phyloP scores from a whole-genome alignment of 2,797 vertebrate species.

The Pelochelys cantorii region DNA sequence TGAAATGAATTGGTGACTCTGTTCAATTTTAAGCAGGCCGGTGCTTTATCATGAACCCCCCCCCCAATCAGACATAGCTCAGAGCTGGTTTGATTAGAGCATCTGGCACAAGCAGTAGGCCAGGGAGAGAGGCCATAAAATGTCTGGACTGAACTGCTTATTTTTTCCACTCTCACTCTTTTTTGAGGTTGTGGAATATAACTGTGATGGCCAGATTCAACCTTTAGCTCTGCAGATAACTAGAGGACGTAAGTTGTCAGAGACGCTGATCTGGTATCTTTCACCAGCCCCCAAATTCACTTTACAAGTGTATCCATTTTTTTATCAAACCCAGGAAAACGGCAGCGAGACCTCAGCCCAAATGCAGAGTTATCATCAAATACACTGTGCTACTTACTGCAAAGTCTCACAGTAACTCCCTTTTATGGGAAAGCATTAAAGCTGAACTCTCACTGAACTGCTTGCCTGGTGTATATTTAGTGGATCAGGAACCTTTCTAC shows the following conservation, averaged over 20 bases:
- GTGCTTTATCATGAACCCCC: not conserved
- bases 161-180: not conserved
- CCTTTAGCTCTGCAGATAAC: not conserved
- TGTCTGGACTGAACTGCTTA: fast-evolving
- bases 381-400: not conserved
- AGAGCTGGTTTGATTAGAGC: not conserved
- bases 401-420: not conserved
- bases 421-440: not conserved
- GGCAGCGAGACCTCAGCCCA: not conserved
- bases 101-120: not conserved
- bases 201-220: not conserved
- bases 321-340: not conserved
- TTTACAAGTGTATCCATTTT: not conserved
- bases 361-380: not conserved
- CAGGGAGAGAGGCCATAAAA: not conserved
- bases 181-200: not conserved
- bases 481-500: not conserved
- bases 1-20: not conserved
- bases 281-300: not conserved
- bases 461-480: not conserved
- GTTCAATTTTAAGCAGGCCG: not conserved
- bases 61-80: not conserved
- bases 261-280: not conserved
- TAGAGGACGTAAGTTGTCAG: not conserved
- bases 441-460: not conserved